Evolutionary conservation across 2,113 vertebrate species (phyloP), one percentile per base, ranked within the genome.

Genomic region (Scortum barcoo): DNA sequence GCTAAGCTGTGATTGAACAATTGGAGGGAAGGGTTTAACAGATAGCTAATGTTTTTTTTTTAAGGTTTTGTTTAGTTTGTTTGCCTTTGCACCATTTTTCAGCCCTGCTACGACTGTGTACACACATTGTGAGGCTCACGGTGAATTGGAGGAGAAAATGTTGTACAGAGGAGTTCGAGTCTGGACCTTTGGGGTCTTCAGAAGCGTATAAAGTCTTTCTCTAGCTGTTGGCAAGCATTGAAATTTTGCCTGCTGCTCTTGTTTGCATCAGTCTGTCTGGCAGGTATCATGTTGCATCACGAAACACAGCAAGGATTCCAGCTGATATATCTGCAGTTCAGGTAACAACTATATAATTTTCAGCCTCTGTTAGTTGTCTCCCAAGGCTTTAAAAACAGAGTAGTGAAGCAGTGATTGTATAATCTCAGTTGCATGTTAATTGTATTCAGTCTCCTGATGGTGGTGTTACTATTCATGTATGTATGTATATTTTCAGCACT

Each of bases 241-340:
- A 6, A n/a, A 53, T 76, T 72, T 33, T 26, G n/a, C 33, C 30
- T 63, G 42, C 53, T 78, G 44, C 13, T 75, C 63, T 38, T 54
- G 61, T 54, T 63, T 51, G 50, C 16, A 17, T 6, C 70, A 57
- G 36, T 46, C 11, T 11, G 30, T 24, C 71, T 50, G 40, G 36
- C 80, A 66, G 57, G n/a, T 72, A 40, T 22, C 19, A 48, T 42
- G 62, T 70, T 58, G 56, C 50, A 70, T 70, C 68, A 73, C 28
- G 33, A n/a, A 44, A 61, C 38, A 36, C 14, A 51, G 56, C 54
- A 61, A 60, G 26, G 36, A 69, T 53, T 68, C 14, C 20, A 26
- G 50, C n/a, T 33, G 53, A 50, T 20, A 53, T 65, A 28, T 3
- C 30, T 73, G 46, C 5, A 8, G 26, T 26, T 72, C 50, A 76